Evolutionary conservation across 2,888 invertebrate genomes (phyloP).

Genomic region (Callinectes sapidus): DNA sequence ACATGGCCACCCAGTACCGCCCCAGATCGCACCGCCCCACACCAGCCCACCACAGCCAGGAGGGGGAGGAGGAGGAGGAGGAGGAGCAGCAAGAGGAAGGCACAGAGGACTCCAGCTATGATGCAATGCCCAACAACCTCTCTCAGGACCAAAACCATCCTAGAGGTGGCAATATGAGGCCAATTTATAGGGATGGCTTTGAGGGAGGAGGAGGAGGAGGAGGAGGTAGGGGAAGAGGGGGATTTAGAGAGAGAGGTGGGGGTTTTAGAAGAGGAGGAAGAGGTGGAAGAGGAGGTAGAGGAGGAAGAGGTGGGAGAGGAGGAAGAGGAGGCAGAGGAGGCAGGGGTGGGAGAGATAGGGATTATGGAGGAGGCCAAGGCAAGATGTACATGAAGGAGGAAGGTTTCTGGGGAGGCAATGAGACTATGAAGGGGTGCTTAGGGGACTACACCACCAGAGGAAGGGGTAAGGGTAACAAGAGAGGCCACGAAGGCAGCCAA

Average conservation of each 20-base stretch:
- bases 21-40: background rate
- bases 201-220: background rate
- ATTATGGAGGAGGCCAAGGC: background rate
- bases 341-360: background rate
- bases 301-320: background rate
- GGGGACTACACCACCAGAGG: background rate
- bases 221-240: background rate
- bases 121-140: background rate
- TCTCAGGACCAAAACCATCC: background rate
- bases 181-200: too few relatives aligned
- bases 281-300: background rate
- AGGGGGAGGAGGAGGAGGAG: too few relatives aligned
- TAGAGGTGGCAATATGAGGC: background rate
- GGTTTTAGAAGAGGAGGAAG: background rate
- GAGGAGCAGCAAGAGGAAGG: background rate
- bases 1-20: constrained; percentile 80
- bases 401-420: background rate
- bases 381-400: background rate
- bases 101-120: background rate
- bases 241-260: background rate
- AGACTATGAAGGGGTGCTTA: background rate
- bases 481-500: background rate
- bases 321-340: background rate
- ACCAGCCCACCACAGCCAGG: background rate
- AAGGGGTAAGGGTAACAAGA: background rate